Evolutionary conservation across 2,888 invertebrate genomes (phyloP).

Genomic region (Eupeodes latifasciatus): DNA sequence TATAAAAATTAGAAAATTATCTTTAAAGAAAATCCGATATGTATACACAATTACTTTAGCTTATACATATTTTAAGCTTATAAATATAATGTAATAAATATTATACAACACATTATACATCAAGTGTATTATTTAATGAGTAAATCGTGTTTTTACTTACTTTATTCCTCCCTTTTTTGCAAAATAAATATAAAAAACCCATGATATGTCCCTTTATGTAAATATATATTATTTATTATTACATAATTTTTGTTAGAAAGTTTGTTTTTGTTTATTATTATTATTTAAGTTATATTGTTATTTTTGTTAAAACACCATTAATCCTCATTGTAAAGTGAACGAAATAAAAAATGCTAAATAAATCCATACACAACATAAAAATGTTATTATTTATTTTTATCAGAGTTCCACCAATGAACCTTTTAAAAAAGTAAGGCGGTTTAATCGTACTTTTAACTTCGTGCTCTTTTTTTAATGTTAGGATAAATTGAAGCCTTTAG

Average conservation of each 20-base stretch:
- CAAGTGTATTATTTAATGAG: conserved; percentile 54
- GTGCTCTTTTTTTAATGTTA: no score
- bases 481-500: no score
- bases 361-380: conserved; percentile 62
- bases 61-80: conserved; percentile 52
- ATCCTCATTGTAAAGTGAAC: conserved; percentile 72
- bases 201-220: conserved; percentile 58
- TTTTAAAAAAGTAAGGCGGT: neutral
- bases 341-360: conserved; percentile 73
- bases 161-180: conserved; percentile 41
- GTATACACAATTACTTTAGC: conserved; percentile 57
- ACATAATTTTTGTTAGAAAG: conserved; percentile 63
- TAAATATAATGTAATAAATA: conserved; percentile 40
- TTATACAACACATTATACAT: conserved; percentile 28
- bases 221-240: conserved; percentile 73
- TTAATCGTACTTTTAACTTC: no score
- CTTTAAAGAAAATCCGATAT: conserved; percentile 28
- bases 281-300: conserved; percentile 73
- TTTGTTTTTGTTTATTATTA: conserved; percentile 72
- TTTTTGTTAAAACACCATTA: conserved; percentile 75
- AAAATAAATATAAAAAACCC: conserved; percentile 38
- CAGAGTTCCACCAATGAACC: neutral
- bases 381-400: neutral
- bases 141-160: conserved; percentile 29
- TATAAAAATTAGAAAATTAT: conserved; percentile 46